Conservation (phyloP, 2,888 invertebrate genomes). For the Apoda limacodes region DNA sequence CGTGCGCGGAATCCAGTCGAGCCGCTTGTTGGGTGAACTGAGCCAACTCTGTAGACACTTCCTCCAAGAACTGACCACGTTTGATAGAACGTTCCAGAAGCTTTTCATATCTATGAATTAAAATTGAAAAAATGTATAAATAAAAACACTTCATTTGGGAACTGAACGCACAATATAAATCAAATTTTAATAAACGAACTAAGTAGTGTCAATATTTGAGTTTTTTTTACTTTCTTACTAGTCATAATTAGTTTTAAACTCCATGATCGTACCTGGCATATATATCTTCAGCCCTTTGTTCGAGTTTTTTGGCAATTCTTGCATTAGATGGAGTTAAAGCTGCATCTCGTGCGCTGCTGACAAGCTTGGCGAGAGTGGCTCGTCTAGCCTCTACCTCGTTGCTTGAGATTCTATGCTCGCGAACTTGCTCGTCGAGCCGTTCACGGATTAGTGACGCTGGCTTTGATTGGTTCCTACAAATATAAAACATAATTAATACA, state of each 20-base stretch:
- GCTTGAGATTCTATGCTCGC: slow-evolving; percentile 85
- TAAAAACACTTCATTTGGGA: no score
- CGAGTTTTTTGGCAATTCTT: slow-evolving; percentile 89
- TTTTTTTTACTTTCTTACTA: no score
- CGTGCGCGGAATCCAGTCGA: slow-evolving; percentile 79
- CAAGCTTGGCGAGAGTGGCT: slow-evolving; percentile 85
- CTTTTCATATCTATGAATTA: slow-evolving; percentile 84
- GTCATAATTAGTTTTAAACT: no score
- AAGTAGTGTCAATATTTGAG: no score
- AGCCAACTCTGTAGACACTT: slow-evolving; percentile 76
- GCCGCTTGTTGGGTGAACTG: slow-evolving; percentile 76
- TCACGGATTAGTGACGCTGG: slow-evolving; percentile 91
- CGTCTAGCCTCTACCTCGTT: slow-evolving; percentile 89
- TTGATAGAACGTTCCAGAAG: slow-evolving; percentile 82
- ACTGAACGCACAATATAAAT: no score
- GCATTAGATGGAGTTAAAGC: slow-evolving; percentile 85
- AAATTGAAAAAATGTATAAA: no score
- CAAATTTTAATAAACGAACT: no score
- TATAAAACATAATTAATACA: neutral
- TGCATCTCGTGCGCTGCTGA: slow-evolving; percentile 82
- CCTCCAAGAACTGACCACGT: slow-evolving; percentile 85
- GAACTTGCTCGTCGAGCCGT: slow-evolving; percentile 88
- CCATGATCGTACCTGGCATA: slow-evolving; percentile 58
- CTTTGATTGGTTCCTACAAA: slow-evolving; percentile 72
- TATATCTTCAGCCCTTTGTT: slow-evolving; percentile 89